These are phyloP conservation scores for Tiliacea aurago DNA, from an alignment of 2,888 invertebrate genomes.

Conservation along the genomic window DNA sequence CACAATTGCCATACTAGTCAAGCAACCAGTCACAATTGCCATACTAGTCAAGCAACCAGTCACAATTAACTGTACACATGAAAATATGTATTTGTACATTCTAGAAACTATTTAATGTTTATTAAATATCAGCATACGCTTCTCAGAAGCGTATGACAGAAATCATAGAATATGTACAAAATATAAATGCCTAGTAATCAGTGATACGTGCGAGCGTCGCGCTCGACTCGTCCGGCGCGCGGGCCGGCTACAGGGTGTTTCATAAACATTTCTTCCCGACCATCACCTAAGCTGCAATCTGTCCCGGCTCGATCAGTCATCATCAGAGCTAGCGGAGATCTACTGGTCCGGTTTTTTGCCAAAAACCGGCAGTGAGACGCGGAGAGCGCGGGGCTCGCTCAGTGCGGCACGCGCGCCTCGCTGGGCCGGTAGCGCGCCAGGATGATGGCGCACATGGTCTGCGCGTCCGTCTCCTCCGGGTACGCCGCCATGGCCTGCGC, in stretches of 20 bases:
- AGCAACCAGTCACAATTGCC: too few species aligned
- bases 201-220: slow-evolving; percentile 28
- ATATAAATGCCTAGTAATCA: slow-evolving; percentile 73
- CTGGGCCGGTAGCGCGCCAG: slow-evolving; percentile 92
- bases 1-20: slow-evolving; percentile 59
- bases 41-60: slow-evolving; percentile 60
- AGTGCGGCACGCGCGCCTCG: slow-evolving; percentile 79
- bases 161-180: slow-evolving; percentile 65
- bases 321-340: slow-evolving; percentile 66
- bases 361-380: slow-evolving; percentile 81
- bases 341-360: slow-evolving; percentile 77
- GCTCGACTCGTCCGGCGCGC: slow-evolving; percentile 12
- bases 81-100: slow-evolving; percentile 75
- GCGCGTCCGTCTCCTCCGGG: slow-evolving; percentile 97
- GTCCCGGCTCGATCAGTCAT: slow-evolving; percentile 30
- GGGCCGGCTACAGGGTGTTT: slow-evolving; percentile 14
- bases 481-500: slow-evolving; percentile 96
- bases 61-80: slow-evolving; percentile 58
- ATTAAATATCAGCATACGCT: slow-evolving; percentile 78
- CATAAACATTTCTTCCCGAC: slow-evolving; percentile 33
- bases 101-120: slow-evolving; percentile 68
- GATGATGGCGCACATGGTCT: slow-evolving; percentile 96
- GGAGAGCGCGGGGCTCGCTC: slow-evolving; percentile 59
- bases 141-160: slow-evolving; percentile 81
- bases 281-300: slow-evolving; percentile 17